Conservation (phyloP, 2,113 vertebrate species). For the Camelus dromedarius region DNA sequence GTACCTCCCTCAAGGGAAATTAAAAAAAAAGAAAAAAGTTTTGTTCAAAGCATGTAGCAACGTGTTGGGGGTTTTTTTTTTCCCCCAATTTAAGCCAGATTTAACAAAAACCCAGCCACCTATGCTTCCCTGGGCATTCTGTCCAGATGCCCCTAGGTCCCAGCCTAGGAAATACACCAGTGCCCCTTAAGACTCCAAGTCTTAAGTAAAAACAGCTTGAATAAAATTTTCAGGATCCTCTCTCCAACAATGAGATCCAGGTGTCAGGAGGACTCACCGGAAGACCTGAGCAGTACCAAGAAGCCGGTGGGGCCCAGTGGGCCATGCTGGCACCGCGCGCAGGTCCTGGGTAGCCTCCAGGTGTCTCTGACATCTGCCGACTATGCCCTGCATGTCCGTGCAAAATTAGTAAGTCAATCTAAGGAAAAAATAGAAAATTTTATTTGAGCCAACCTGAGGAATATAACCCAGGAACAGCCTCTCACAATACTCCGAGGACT, state of each 20-base stretch:
- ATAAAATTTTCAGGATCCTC: background rate
- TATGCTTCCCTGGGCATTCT: background rate
- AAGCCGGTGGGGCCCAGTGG: no score
- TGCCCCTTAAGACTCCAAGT: background rate
- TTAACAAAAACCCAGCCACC: background rate
- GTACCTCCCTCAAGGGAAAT: no score
- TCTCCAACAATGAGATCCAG: background rate
- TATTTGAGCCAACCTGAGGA: background rate
- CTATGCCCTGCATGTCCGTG: background rate
- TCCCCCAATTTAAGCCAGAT: background rate
- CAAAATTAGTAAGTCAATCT: background rate
- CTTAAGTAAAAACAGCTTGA: background rate
- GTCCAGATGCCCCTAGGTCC: background rate
- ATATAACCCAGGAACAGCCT: background rate
- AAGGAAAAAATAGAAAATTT: background rate
- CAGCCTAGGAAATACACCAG: background rate
- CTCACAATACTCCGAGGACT: background rate
- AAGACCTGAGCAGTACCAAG: background rate
- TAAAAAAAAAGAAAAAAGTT: no score
- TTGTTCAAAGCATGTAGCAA: background rate
- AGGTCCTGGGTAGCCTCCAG: fast-evolving
- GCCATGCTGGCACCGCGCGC: background rate
- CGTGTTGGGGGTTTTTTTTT: background rate
- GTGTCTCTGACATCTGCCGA: background rate
- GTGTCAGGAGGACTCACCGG: background rate